A percentile compares a stretch with the other conserved stretches of the same genome.
phyloP scores from a whole-genome alignment of 2,888 invertebrate genomes.

The Furcula furcula region DNA sequence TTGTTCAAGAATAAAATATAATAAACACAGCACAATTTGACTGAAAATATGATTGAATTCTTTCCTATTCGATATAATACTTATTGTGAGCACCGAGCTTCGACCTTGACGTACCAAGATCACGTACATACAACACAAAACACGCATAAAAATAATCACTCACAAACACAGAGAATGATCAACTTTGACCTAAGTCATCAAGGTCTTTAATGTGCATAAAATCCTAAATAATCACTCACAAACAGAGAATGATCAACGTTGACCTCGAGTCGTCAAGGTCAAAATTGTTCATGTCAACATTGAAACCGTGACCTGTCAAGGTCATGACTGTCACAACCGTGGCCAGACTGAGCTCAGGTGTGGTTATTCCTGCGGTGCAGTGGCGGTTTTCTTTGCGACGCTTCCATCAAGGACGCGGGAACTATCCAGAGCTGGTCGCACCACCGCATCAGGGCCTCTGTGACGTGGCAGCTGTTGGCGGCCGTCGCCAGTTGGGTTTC shows the following conservation, averaged over 20 bases:
- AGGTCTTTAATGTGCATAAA: constrained; percentile 4
- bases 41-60: constrained; percentile 37
- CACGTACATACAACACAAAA: neutral
- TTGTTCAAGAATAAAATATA: constrained; percentile 52
- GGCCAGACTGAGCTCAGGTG: constrained; percentile 39
- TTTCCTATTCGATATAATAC: constrained; percentile 38
- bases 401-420: constrained; percentile 84
- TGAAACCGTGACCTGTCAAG: constrained; percentile 5
- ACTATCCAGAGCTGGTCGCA: constrained; percentile 91
- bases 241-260: constrained; percentile 20
- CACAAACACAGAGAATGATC: constrained; percentile 14
- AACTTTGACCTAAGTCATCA: constrained; percentile 29
- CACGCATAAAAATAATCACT: constrained; percentile 1
- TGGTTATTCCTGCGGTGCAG: constrained; percentile 57
- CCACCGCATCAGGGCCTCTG: constrained; percentile 90
- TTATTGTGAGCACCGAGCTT: constrained; percentile 36
- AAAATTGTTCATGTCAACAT: constrained; percentile 13
- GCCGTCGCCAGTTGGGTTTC: constrained; percentile 91
- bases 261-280: constrained; percentile 31
- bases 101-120: neutral
- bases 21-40: constrained; percentile 67
- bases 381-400: constrained; percentile 75
- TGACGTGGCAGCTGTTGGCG: constrained; percentile 92
- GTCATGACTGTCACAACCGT: constrained; percentile 5
- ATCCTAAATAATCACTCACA: constrained; percentile 4